Evolutionary conservation across 2,888 invertebrate genomes (phyloP).

Genomic region (Chironomus tentans): DNA sequence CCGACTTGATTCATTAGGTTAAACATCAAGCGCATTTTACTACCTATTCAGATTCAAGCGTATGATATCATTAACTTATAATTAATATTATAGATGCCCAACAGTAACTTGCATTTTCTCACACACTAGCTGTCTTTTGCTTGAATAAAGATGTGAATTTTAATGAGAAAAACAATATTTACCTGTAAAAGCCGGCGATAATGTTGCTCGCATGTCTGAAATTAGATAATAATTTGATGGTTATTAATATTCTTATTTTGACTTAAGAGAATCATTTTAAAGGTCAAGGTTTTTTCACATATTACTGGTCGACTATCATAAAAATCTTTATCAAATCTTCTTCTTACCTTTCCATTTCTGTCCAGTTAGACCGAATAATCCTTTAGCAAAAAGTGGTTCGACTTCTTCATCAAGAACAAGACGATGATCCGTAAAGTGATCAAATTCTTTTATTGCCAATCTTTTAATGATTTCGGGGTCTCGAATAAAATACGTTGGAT

Average conservation of each 20-base stretch:
- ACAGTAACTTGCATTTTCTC: neutral
- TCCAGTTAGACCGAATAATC: conserved; percentile 5
- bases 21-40: conserved; percentile 34
- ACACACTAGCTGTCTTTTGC: neutral
- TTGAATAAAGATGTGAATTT: no score
- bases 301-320: neutral
- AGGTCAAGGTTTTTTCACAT: neutral
- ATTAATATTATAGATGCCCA: no score
- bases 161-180: neutral
- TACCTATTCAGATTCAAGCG: conserved; percentile 7
- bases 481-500: conserved; percentile 4
- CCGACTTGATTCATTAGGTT: conserved; percentile 30
- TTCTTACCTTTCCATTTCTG: conserved; percentile 33
- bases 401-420: conserved; percentile 28
- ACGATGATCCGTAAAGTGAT: conserved; percentile 31
- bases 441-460: conserved; percentile 29
- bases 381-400: conserved; percentile 31
- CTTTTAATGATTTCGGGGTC: conserved; percentile 19
- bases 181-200: conserved; percentile 35
- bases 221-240: no score
- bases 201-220: conserved; percentile 29
- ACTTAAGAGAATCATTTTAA: neutral
- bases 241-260: neutral
- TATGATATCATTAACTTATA: neutral
- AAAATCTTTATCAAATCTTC: neutral